Percentiles rank a stretch among this genome's conserved stretches.
phyloP scores from a whole-genome alignment of 2,797 vertebrate genomes.

The Propithecus deckenii region DNA sequence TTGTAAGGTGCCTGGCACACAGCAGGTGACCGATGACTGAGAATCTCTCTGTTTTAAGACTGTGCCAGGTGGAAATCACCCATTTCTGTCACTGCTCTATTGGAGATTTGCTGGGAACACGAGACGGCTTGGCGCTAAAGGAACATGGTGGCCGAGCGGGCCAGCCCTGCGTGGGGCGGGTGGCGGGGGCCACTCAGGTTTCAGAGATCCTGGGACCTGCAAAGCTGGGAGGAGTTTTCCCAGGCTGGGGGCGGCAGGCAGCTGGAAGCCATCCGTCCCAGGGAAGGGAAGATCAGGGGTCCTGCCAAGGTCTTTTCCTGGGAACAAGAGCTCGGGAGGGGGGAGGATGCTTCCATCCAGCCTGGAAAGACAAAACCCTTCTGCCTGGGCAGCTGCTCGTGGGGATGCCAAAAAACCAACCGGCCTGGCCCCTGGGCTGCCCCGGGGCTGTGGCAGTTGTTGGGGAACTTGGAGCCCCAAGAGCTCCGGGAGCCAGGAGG shows the following conservation, averaged over 20 bases:
- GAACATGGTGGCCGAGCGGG: not conserved
- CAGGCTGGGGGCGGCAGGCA: slow-evolving; percentile 89
- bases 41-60: too few relatives aligned
- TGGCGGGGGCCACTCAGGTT: slow-evolving; percentile 78
- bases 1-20: not conserved
- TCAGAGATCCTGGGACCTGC: slow-evolving; percentile 79
- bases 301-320: slow-evolving; percentile 86
- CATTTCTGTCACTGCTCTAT: not conserved
- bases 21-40: rapidly evolving
- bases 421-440: not conserved
- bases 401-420: slow-evolving; percentile 52
- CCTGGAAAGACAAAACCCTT: slow-evolving; percentile 80
- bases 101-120: not conserved
- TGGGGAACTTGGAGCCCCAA: not conserved
- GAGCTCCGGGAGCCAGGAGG: not conserved
- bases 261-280: slow-evolving; percentile 88
- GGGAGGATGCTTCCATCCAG: slow-evolving; percentile 62
- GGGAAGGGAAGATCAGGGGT: slow-evolving; percentile 82
- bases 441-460: not conserved
- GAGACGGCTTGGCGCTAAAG: not conserved
- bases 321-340: slow-evolving; percentile 85
- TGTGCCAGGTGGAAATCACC: not conserved
- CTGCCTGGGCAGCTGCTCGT: slow-evolving; percentile 78
- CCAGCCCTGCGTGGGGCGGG: not conserved
- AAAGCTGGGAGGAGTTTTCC: slow-evolving; percentile 87